Conservation (phyloP, 1,140 invertebrate species). For the Camponotus floridanus region DNA sequence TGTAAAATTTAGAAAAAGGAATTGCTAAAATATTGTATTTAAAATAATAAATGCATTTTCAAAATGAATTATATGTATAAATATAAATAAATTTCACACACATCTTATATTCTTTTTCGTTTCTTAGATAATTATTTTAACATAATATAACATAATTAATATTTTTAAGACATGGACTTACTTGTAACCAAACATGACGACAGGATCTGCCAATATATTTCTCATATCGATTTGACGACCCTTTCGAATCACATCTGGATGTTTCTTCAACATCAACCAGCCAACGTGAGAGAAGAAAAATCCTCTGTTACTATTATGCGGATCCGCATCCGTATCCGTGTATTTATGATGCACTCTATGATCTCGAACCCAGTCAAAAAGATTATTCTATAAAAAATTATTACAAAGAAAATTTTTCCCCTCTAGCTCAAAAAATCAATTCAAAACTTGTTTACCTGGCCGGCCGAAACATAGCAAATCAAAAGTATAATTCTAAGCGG, state of each 20-base stretch:
- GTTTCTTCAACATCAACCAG: constrained; percentile 93
- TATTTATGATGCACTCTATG: constrained; percentile 95
- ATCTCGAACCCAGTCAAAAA: constrained; percentile 91
- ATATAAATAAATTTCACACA: no score
- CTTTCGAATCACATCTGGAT: constrained; percentile 89
- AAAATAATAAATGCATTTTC: neutral
- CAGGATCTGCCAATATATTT: constrained; percentile 86
- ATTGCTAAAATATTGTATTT: neutral
- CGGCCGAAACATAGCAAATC: constrained; percentile 89
- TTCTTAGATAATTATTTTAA: neutral
- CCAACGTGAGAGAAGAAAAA: constrained; percentile 95
- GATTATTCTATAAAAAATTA: constrained; percentile 85
- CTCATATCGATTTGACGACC: constrained; percentile 90
- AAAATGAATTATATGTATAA: no score
- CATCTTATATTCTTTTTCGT: neutral
- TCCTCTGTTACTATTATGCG: constrained; percentile 92
- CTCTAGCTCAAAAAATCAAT: neutral
- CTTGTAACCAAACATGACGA: constrained; percentile 91
- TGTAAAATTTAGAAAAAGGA: neutral
- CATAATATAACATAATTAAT: neutral
- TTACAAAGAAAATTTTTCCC: neutral
- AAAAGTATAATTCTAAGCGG: constrained; percentile 91
- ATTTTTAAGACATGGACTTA: constrained; percentile 76
- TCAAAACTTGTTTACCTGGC: constrained; percentile 88
- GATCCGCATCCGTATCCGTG: constrained; percentile 93